phyloP scores from a whole-genome alignment of 2,888 invertebrate genomes.

The Drosophila vallismaia region DNA sequence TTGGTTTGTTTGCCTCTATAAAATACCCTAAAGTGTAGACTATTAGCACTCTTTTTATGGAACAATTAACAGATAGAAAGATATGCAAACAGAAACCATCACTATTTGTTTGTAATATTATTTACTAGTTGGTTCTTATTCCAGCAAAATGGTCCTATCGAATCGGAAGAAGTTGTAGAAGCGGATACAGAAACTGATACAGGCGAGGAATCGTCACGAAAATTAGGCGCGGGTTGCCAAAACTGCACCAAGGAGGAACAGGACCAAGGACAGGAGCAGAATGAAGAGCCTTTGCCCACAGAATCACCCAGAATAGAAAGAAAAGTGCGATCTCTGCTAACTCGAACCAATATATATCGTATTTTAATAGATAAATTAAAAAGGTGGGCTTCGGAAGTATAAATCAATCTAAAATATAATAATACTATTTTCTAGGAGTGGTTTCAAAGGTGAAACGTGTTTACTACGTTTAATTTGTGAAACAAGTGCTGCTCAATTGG shows the following conservation, averaged over 20 bases:
- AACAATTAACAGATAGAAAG: slow-evolving; percentile 62
- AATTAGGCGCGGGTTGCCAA: slow-evolving; percentile 5
- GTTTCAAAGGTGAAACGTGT: slow-evolving; percentile 86
- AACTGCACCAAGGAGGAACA: slow-evolving; percentile 20
- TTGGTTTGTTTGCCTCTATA: slow-evolving; percentile 34
- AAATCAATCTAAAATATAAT: neutral
- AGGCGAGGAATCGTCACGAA: slow-evolving; percentile 54
- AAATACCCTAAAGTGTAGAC: slow-evolving; percentile 44
- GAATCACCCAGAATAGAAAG: slow-evolving; percentile 20
- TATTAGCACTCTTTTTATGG: slow-evolving; percentile 54
- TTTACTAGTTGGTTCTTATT: slow-evolving; percentile 10
- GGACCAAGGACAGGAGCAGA: slow-evolving; percentile 5
- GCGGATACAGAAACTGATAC: slow-evolving; percentile 39
- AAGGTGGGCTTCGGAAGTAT: slow-evolving; percentile 44
- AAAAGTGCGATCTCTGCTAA: slow-evolving; percentile 56
- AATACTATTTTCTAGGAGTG: slow-evolving; percentile 63
- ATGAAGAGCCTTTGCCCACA: slow-evolving; percentile 9
- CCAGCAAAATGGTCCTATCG: slow-evolving; percentile 71
- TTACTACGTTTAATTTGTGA: slow-evolving; percentile 88
- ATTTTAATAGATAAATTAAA: slow-evolving; percentile 69
- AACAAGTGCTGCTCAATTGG: slow-evolving; percentile 83
- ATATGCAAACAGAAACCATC: slow-evolving; percentile 12
- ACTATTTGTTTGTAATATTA: slow-evolving; percentile 7
- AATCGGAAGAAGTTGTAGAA: slow-evolving; percentile 47
- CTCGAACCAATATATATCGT: slow-evolving; percentile 71